Conservation (phyloP, 2,113 vertebrate genomes). For the Bubo blakistoni region DNA sequence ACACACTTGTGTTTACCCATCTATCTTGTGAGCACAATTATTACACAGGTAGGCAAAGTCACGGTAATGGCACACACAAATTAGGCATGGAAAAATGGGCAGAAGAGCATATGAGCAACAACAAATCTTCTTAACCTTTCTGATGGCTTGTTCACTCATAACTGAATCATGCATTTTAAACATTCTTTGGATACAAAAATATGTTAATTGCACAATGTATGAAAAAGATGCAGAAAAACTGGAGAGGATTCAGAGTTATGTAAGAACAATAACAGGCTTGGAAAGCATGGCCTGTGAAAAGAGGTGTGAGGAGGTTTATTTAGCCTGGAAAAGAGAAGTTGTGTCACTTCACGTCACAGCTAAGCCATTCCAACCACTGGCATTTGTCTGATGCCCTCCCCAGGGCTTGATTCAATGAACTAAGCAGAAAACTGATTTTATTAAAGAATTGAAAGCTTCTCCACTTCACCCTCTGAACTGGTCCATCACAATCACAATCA, state of each 20-base stretch:
- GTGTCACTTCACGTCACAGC: not conserved
- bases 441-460: not conserved
- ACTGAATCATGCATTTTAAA: not conserved
- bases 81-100: not conserved
- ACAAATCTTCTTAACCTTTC: not conserved
- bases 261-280: not conserved
- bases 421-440: not conserved
- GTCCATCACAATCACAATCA: not conserved
- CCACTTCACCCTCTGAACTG: not conserved
- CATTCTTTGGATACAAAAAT: not conserved
- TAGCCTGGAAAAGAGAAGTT: not conserved
- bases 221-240: not conserved
- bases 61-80: not conserved
- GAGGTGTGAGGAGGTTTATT: not conserved
- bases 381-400: not conserved
- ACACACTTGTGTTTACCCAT: not conserved
- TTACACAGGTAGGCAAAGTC: not conserved
- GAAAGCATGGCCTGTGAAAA: not conserved
- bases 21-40: not conserved
- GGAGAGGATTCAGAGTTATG: not conserved
- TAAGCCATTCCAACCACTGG: not conserved
- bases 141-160: not conserved
- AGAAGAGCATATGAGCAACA: not conserved
- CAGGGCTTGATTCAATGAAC: not conserved
- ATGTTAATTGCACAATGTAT: not conserved